Conservation (phyloP, 2,888 invertebrate genomes). For the Nomada goodeniana region DNA sequence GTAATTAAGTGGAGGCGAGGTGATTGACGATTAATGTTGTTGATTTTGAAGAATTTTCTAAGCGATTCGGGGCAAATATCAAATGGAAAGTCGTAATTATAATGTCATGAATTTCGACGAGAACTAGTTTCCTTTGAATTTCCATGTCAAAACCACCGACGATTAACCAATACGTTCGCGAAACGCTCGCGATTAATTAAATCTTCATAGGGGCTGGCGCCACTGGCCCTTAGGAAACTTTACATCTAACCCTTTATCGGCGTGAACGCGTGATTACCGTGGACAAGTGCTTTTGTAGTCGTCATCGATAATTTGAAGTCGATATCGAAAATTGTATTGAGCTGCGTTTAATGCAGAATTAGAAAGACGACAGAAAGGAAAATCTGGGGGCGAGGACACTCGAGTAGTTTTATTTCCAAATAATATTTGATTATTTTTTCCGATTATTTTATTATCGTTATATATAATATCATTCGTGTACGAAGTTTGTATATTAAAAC, state of each 20-base stretch:
- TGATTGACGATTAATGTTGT: not conserved
- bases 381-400: conserved; percentile 57
- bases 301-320: conserved; percentile 1
- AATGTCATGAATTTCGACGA: conserved; percentile 12
- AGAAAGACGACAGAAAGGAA: conserved; percentile 8
- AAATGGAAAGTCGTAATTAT: not conserved
- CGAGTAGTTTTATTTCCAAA: too few species aligned
- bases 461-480: too few species aligned
- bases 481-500: too few species aligned
- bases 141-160: conserved; percentile 18
- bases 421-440: too few species aligned
- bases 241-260: conserved; percentile 12
- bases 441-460: too few species aligned
- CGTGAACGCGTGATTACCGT: conserved; percentile 3
- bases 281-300: conserved; percentile 18
- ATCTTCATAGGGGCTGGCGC: not conserved
- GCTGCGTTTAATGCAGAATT: not conserved
- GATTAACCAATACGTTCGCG: conserved; percentile 21
- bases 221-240: not conserved
- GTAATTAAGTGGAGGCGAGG: not conserved
- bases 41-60: not conserved
- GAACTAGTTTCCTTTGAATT: conserved; percentile 10
- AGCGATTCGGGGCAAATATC: not conserved
- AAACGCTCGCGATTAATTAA: conserved; percentile 36
- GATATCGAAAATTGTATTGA: conserved; percentile 40